Base-by-base conservation (phyloP, 2,113 vertebrate species). In the Porphyrio hochstetteri region DNA sequence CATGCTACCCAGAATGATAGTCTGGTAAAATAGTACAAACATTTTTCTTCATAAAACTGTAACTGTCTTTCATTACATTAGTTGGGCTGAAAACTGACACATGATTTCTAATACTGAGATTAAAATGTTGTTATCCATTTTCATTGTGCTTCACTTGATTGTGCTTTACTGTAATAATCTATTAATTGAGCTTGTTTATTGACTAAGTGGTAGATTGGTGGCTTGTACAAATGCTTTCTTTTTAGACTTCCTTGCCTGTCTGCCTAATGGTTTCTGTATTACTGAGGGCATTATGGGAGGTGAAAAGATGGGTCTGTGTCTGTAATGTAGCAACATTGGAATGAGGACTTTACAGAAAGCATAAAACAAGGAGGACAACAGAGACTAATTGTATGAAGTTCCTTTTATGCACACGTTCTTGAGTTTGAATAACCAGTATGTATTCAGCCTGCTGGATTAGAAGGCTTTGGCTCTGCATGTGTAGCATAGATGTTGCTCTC, bases 321-420 rank as follows among this genome's bases (percentile, higher is more conserved):
- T 28, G 25, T 65, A 91, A 87, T 85, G 78, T 88, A 88, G 92
- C 82, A 88, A 78, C 71, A 71, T 2, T 63, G 35, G 65, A 92
- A 92, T 57, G 69, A 95, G 90, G 78, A 84, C 61, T 94, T 92
- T 81, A 86, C 27, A 68, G 88, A 86, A 60, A 86, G 42, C 42
- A 53, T 93, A 88, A 95, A 93, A 48, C 4, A 5, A 86, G 65
- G 82, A 88, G 68, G 86, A 81, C 93, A 93, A 72, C 53, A 20
- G 88, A 93, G 90, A 88, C 95, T 96, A 96, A 96, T 93, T 96
- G 93, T 96, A 90, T 96, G 88, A 96, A 96, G 95, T 96, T 94
- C 95, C 95, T 96, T 96, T 96, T 96, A 93, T 90, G 86, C 92
- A 94, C 96, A 96, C 65, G 80, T 96, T 96, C 92, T 90, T 96